A percentile compares a stretch with the other conserved stretches of the same genome.
These are phyloP conservation scores for Nasonia longicornis DNA, from an alignment of 1,140 invertebrate genomes.

Conservation along the genomic window DNA sequence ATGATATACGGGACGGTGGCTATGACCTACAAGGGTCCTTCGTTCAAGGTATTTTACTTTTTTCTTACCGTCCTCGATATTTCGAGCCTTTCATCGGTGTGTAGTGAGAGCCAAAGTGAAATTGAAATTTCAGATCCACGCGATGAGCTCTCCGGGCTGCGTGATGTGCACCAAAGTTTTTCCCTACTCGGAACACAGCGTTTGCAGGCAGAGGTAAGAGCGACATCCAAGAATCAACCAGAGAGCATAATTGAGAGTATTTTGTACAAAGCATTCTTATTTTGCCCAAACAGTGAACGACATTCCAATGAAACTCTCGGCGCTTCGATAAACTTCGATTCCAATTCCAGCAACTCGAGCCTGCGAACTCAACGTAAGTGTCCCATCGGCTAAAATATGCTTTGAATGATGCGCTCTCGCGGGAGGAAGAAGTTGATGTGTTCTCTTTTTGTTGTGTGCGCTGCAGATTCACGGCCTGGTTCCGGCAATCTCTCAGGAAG, in stretches of 20 bases:
- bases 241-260: not conserved
- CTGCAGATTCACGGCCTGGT: conserved; percentile 55
- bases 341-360: conserved; percentile 58
- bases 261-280: not conserved
- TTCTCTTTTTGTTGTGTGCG: not conserved
- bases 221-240: too few relatives aligned
- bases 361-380: conserved; percentile 57
- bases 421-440: not conserved
- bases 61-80: not conserved
- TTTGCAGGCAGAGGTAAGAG: conserved; percentile 60
- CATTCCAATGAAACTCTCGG: conserved; percentile 56
- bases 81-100: not conserved
- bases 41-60: conserved; percentile 74
- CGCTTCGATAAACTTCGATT: conserved; percentile 55
- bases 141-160: conserved; percentile 77
- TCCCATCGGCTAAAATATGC: not conserved
- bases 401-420: too few relatives aligned
- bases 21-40: conserved; percentile 85
- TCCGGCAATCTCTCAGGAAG: conserved; percentile 61
- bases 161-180: conserved; percentile 84
- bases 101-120: not conserved
- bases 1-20: conserved; percentile 91
- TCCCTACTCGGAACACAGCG: conserved; percentile 68
- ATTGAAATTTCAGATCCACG: conserved; percentile 72
- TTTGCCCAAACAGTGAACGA: conserved; percentile 55